Percentiles rank a stretch among this genome's conserved stretches.
Evolutionary conservation across 1,140 invertebrate species (phyloP).

Genomic region (Forficula auricularia): DNA sequence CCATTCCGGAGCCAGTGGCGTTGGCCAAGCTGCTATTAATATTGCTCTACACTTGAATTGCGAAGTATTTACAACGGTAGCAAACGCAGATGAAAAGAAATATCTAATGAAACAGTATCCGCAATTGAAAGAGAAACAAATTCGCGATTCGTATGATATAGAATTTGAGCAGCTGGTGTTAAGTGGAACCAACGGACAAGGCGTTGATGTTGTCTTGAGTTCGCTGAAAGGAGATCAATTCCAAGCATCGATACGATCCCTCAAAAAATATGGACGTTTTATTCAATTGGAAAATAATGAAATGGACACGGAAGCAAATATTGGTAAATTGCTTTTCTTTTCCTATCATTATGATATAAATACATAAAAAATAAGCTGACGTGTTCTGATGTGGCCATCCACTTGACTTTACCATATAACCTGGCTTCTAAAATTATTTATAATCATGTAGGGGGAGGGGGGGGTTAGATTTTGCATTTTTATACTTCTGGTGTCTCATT

Average conservation of each 20-base stretch:
- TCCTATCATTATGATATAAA: no score
- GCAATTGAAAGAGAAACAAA: slow-evolving; percentile 30
- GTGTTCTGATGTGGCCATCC: no score
- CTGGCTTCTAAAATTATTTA: no score
- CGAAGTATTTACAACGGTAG: slow-evolving; percentile 55
- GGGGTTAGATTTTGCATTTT: no score
- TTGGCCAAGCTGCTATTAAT: slow-evolving; percentile 71
- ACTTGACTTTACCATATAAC: no score
- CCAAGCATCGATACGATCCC: slow-evolving; percentile 22
- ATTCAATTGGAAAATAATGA: slow-evolving; percentile 49
- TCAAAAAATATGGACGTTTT: slow-evolving; percentile 41
- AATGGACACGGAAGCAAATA: slow-evolving; percentile 35
- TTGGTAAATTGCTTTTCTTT: no score
- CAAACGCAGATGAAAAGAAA: slow-evolving; percentile 51
- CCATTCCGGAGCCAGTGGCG: slow-evolving; percentile 74
- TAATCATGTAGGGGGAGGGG: no score
- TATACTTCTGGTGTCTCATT: no score
- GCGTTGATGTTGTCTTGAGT: slow-evolving; percentile 41
- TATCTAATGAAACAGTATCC: slow-evolving; percentile 61
- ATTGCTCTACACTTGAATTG: slow-evolving; percentile 53
- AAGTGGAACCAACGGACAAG: slow-evolving; percentile 28
- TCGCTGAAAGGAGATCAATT: slow-evolving; percentile 41
- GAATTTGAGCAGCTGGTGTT: slow-evolving; percentile 37
- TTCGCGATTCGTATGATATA: slow-evolving; percentile 36
- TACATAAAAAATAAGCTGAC: no score